Conservation (phyloP, 2,113 vertebrate genomes). For the Amphilophus citrinellus region DNA sequence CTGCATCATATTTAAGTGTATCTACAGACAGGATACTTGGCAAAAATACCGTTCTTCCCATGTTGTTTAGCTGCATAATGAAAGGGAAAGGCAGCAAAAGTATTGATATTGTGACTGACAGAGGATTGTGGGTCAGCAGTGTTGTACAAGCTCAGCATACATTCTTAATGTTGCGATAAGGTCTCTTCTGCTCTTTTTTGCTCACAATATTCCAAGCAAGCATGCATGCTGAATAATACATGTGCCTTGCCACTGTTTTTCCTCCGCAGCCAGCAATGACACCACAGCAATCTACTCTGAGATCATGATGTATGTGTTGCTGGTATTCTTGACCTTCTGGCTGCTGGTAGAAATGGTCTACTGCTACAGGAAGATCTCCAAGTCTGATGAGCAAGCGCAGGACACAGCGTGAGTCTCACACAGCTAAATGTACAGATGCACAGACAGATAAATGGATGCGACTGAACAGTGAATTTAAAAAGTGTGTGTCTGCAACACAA, state of each 20-base stretch:
- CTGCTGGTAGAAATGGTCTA: slow-evolving; percentile 97
- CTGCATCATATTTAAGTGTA: not conserved
- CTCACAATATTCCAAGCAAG: not conserved
- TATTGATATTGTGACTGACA: slow-evolving; percentile 5
- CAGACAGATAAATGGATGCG: slow-evolving; percentile 14
- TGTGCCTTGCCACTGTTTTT: slow-evolving; percentile 43
- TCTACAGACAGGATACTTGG: not conserved
- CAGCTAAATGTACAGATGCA: not conserved
- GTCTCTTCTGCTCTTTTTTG: not conserved
- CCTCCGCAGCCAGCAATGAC: slow-evolving; percentile 85
- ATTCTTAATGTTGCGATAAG: not conserved
- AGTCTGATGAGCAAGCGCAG: slow-evolving; percentile 90
- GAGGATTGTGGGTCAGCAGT: slow-evolving; percentile 5
- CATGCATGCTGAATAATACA: slow-evolving; percentile 58
- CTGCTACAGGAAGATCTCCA: slow-evolving; percentile 98
- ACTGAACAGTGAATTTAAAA: not conserved
- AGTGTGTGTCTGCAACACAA: not conserved
- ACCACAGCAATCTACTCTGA: slow-evolving; percentile 91
- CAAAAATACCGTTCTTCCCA: slow-evolving; percentile 18
- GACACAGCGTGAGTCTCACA: slow-evolving; percentile 91
- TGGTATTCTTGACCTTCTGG: slow-evolving; percentile 97
- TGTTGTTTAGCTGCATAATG: not conserved
- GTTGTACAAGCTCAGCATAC: slow-evolving; percentile 17
- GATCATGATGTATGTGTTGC: slow-evolving; percentile 98
- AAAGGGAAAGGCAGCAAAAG: not conserved